Base-by-base conservation (phyloP, 2,888 invertebrate genomes). In the Druceiella hillmani region DNA sequence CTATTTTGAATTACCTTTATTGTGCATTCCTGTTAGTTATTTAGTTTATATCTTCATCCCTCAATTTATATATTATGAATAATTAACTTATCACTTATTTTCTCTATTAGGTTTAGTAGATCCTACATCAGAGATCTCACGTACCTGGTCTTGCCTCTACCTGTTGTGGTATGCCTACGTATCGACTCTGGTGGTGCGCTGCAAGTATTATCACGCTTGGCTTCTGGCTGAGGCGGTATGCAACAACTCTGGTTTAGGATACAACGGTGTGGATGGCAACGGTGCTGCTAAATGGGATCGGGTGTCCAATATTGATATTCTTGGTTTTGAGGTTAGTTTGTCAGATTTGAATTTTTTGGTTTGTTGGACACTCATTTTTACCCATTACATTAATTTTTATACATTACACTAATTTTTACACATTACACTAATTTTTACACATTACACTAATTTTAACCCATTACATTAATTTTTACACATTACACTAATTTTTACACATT, bases 181-280 rank as follows among this genome's bases (percentile, higher is more conserved):
- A 47, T 78, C 85, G 29, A 90, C 91, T 34, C 76, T 87, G 48
- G 74, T 87, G 43, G 83, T 83, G 42, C 80, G 94, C 48, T 86
- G 87, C 64, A 94, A 93, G 71, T 97, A 95, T 72, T 95, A 95
- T 68, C 89, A 93, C 61, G 95, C 93, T n/a, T 97, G 95, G 95
- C 74, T 90, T 40, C 74, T 95, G 53, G 91, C 93, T 4, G 98
- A 98, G 62, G 90, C 92, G 1, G 86, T 95, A 49, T 94, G 92
- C 62, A 95, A 97, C 63, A 88, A 91, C 59, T 87, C 89, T 12
- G 98, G 98, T 1, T 77, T 98, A 56, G 95, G 95, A 1, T 89
- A 83, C 61, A 81, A 85, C 50, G 95, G 95, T 0, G 89, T 82
- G 58, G 80, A 84, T 54, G 70, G 76, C 32, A 70, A 83, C 43